These are phyloP conservation scores for Danio albolineatus DNA, from an alignment of 2,797 vertebrate species.

Conservation along the genomic window DNA sequence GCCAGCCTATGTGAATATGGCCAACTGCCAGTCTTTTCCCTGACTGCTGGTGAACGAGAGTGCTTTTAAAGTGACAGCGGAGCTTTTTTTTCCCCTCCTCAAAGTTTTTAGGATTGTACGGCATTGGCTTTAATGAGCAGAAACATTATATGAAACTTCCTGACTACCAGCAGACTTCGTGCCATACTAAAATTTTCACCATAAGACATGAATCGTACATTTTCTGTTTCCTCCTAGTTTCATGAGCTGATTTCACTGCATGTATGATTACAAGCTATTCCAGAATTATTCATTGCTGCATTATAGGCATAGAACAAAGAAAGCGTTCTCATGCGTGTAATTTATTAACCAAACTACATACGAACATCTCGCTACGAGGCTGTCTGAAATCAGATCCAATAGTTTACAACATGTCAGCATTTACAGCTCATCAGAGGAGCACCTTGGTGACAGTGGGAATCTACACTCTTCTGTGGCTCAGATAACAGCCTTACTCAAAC, in stretches of 20 bases:
- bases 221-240: constrained; percentile 26
- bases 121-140: constrained; percentile 46
- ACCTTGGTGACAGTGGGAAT: constrained; percentile 63
- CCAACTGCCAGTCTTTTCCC: constrained; percentile 72
- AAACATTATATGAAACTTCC: constrained; percentile 58
- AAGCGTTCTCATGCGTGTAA: constrained; percentile 10
- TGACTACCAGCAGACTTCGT: constrained; percentile 43
- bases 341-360: constrained; percentile 42
- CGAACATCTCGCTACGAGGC: constrained; percentile 17
- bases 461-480: constrained; percentile 57
- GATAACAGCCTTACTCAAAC: constrained; percentile 64
- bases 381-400: constrained; percentile 70
- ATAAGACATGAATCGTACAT: constrained; percentile 16
- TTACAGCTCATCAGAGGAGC: constrained; percentile 76
- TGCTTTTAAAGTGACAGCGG: constrained; percentile 62
- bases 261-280: constrained; percentile 39
- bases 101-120: constrained; percentile 23
- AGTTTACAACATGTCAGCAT: constrained; percentile 78
- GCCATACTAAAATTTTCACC: constrained; percentile 29
- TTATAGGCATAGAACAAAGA: constrained; percentile 7
- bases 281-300: constrained; percentile 30
- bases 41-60: constrained; percentile 65
- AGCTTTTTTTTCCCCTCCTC: constrained; percentile 14
- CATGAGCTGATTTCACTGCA: constrained; percentile 26
- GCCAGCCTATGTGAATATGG: constrained; percentile 80